These are phyloP conservation scores for Microctenopoma steveboyesi DNA, from an alignment of 2,797 vertebrate genomes.

Conservation along the genomic window DNA sequence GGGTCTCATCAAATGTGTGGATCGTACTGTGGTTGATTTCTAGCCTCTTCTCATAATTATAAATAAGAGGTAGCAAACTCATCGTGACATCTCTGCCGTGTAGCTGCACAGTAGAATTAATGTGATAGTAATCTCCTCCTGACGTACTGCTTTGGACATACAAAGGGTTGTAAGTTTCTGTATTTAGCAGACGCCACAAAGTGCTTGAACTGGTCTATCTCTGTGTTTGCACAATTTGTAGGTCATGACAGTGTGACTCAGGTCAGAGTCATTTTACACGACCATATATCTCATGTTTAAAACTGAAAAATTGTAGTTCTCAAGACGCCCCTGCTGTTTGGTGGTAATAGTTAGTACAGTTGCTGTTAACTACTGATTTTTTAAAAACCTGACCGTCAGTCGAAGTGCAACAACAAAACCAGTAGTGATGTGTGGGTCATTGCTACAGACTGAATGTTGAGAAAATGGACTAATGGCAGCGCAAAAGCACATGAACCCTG, in stretches of 20 bases:
- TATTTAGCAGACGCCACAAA: too few species aligned
- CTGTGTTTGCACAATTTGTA: too few species aligned
- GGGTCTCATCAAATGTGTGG: constrained; percentile 9
- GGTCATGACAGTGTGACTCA: too few species aligned
- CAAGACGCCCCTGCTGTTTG: background rate
- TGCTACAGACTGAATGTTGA: background rate
- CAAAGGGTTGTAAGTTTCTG: too few species aligned
- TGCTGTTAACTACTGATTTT: background rate
- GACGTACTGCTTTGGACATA: constrained; percentile 18
- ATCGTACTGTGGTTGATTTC: constrained; percentile 12
- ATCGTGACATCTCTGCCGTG: constrained; percentile 28
- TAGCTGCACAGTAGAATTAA: constrained; percentile 16
- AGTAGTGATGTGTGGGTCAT: background rate
- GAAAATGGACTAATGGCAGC: background rate
- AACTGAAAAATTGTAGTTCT: background rate
- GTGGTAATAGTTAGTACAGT: constrained; percentile 2
- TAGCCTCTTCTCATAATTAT: constrained; percentile 24
- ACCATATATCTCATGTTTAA: background rate
- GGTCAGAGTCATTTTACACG: background rate
- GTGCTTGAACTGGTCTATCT: too few species aligned
- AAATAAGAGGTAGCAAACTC: constrained; percentile 24
- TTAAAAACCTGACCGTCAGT: background rate
- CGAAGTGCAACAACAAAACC: background rate
- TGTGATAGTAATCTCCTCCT: constrained; percentile 24
- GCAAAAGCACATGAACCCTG: background rate